Conservation (phyloP, 2,888 invertebrate species). For the Julus scandinavius region DNA sequence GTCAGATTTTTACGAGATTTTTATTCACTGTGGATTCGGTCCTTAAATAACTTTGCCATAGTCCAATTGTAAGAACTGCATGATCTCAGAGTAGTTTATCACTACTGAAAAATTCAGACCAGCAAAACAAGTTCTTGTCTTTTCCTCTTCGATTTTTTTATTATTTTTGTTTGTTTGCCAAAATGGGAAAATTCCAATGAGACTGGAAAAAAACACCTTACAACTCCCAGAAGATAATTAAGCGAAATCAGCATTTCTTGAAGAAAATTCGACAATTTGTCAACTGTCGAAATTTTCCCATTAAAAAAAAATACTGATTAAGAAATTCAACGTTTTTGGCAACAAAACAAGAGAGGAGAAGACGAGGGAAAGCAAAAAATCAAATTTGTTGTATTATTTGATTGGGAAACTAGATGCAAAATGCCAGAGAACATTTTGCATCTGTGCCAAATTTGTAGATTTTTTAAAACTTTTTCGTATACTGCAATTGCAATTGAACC, state of each 20-base stretch:
- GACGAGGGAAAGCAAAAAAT: not conserved
- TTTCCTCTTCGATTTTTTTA: not conserved
- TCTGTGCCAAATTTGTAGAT: not conserved
- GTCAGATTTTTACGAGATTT: slow-evolving; percentile 30
- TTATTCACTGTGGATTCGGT: slow-evolving; percentile 22
- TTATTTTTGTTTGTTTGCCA: not conserved
- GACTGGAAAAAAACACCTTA: not conserved
- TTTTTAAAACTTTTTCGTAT: not conserved
- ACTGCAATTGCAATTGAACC: not conserved
- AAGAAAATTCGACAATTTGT: not conserved
- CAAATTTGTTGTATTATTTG: slow-evolving; percentile 24
- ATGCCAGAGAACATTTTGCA: not conserved
- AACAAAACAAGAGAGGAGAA: not conserved
- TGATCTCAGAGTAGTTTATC: slow-evolving; percentile 9
- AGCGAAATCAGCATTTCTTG: not conserved
- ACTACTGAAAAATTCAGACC: not conserved
- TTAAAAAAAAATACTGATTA: not conserved
- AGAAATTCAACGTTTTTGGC: not conserved
- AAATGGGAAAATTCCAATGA: not conserved
- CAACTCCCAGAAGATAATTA: not conserved
- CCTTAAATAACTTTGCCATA: not conserved
- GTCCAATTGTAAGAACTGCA: not conserved
- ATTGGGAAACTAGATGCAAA: not conserved
- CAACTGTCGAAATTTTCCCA: not conserved
- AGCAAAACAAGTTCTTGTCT: not conserved